Conservation (phyloP, 2,888 invertebrate genomes). For the Tetanocera ferruginea region DNA sequence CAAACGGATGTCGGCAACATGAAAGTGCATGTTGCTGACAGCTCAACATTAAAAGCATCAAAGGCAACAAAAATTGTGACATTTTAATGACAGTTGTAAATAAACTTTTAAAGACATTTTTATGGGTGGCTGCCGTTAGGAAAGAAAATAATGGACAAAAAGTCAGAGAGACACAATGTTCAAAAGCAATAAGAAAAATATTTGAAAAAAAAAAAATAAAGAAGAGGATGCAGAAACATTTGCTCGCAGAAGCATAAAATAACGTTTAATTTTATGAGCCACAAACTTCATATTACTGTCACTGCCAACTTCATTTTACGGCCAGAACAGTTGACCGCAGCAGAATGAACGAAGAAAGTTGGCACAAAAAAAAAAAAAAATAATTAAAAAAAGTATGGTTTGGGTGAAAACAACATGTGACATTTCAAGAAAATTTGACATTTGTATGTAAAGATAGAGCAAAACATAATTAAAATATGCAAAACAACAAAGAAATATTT, state of each 20-base stretch:
- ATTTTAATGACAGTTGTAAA: conserved; percentile 10
- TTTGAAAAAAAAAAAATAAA: not conserved
- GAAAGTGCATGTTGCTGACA: not conserved
- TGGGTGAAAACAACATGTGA: not conserved
- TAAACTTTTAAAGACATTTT: conserved; percentile 20
- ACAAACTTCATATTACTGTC: not conserved
- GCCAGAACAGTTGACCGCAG: not conserved
- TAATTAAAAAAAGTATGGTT: not conserved
- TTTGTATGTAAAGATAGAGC: too few relatives aligned
- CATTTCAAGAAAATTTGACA: not conserved
- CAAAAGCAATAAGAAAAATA: too few relatives aligned
- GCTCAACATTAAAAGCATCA: not conserved
- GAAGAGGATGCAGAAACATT: not conserved
- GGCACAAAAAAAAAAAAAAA: too few relatives aligned
- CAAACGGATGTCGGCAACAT: not conserved
- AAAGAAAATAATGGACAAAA: too few relatives aligned
- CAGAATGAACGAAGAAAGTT: not conserved
- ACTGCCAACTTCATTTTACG: not conserved
- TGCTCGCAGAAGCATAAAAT: conserved; percentile 11
- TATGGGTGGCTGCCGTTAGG: not conserved
- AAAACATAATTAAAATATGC: not conserved
- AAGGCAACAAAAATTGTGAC: not conserved
- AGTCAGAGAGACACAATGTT: too few relatives aligned
- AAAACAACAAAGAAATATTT: not conserved
- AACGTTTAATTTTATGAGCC: conserved; percentile 27